Base-by-base conservation (phyloP, 2,113 vertebrate genomes). In the Beaufortia kweichowensis region DNA sequence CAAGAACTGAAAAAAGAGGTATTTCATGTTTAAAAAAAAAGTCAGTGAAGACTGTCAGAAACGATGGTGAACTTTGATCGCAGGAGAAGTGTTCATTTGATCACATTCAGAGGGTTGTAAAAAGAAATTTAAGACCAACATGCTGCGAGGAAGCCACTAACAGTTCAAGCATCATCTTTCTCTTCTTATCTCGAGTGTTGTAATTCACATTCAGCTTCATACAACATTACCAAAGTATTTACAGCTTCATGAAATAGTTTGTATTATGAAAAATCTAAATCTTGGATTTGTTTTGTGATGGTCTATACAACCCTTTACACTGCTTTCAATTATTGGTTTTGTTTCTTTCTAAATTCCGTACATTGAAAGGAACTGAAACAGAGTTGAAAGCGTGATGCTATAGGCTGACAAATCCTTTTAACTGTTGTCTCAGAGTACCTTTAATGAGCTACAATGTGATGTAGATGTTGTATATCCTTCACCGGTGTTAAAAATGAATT, bases 21-120 rank as follows among this genome's bases (percentile, higher is more conserved):
- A 75, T 78, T 83, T 71, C 24, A 33, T 65, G 69, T 80, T 55
- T n/a, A 46, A 77, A 46, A 65, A 29, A 15, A 56, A 46, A 46
- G 41, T 71, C 33, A 17, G n/a, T n/a, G 59, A 78, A 68, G 23
- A 39, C 35, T 39, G 35, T 46, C 43, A 46, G 33, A 68, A 57
- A 53, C 26, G 19, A 62, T 56, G 29, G 74, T 39, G 2, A 9
- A 17, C 19, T 53, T 77, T 48, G 43, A 65, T 75, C 74, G 41
- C 56, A 41, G 17, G 35, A 60, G 29, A 59, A 56, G 12, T 1
- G 4, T 66, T 35, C 33, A 31, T 67, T 31, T 28, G 15, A 26
- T 74, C 80, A 69, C 70, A 75, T 70, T 78, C 48, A 68, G 48
- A 68, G 63, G 28, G 39, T 43, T 56, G 39, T 46, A 24, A 23